phyloP scores from a whole-genome alignment of 2,888 invertebrate species.

The Drosophila ustulata region DNA sequence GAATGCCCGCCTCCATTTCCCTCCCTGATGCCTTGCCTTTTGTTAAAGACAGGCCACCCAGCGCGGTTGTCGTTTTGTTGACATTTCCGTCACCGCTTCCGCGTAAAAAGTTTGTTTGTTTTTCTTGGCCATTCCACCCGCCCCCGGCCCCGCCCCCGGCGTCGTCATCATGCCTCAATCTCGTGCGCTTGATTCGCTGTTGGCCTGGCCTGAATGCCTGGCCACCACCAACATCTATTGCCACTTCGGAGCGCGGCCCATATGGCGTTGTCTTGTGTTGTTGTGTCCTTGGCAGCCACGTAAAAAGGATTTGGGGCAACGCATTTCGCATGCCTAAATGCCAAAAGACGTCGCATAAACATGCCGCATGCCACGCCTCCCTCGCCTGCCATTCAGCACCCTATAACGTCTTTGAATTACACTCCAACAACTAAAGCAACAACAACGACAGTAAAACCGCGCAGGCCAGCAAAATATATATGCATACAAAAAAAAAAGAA shows the following conservation, averaged over 20 bases:
- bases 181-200: not conserved
- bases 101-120: conserved; percentile 61
- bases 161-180: conserved; percentile 33
- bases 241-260: conserved; percentile 46
- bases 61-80: conserved; percentile 68
- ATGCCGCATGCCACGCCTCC: conserved; percentile 61
- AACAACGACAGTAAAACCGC: conserved; percentile 52
- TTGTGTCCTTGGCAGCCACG: conserved; percentile 70
- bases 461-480: conserved; percentile 62
- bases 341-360: conserved; percentile 79
- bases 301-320: conserved; percentile 77
- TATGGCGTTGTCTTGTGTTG: conserved; percentile 43
- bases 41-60: conserved; percentile 14
- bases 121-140: conserved; percentile 37
- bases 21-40: not conserved
- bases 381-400: conserved; percentile 15
- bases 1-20: not conserved
- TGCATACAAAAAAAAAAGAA: conserved; percentile 15
- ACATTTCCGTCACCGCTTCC: conserved; percentile 74
- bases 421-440: conserved; percentile 46
- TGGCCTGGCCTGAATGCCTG: not conserved
- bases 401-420: conserved; percentile 67
- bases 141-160: not conserved
- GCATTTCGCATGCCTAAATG: conserved; percentile 80
- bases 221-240: conserved; percentile 22